phyloP scores from a whole-genome alignment of 37 sponge, comb jelly and placozoan genomes.

The Beroe forskalii region DNA sequence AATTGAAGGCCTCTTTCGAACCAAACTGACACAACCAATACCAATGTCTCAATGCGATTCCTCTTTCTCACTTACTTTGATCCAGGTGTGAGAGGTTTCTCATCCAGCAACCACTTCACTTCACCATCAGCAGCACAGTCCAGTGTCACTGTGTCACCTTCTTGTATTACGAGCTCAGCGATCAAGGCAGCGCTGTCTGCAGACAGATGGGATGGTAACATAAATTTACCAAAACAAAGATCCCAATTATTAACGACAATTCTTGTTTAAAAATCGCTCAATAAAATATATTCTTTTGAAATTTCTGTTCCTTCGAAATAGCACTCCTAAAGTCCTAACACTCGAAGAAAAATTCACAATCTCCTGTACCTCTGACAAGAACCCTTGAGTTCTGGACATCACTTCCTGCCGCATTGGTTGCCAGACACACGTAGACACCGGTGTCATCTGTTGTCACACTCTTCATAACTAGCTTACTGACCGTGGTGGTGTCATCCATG shows the following conservation, averaged over 20 bases:
- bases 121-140: not conserved
- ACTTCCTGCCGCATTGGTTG: slow-evolving; percentile 56
- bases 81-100: slow-evolving; percentile 12
- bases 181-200: too few relatives aligned
- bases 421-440: slow-evolving; percentile 59
- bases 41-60: too few relatives aligned
- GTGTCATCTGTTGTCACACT: not conserved
- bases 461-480: slow-evolving; percentile 8
- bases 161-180: not conserved
- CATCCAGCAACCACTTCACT: not conserved
- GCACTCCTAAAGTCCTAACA: too few relatives aligned
- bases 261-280: too few relatives aligned
- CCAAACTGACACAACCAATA: too few relatives aligned
- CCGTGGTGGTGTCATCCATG: slow-evolving; percentile 30
- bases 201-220: too few relatives aligned
- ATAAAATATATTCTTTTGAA: too few relatives aligned
- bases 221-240: too few relatives aligned
- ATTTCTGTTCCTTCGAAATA: too few relatives aligned
- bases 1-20: too few relatives aligned
- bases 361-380: not conserved
- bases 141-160: slow-evolving; percentile 55
- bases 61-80: slow-evolving; percentile 1
- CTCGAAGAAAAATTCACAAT: not conserved
- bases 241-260: too few relatives aligned
- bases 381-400: not conserved